These are phyloP conservation scores for Bombus balteatus DNA, from an alignment of 1,140 invertebrate species.

Conservation along the genomic window DNA sequence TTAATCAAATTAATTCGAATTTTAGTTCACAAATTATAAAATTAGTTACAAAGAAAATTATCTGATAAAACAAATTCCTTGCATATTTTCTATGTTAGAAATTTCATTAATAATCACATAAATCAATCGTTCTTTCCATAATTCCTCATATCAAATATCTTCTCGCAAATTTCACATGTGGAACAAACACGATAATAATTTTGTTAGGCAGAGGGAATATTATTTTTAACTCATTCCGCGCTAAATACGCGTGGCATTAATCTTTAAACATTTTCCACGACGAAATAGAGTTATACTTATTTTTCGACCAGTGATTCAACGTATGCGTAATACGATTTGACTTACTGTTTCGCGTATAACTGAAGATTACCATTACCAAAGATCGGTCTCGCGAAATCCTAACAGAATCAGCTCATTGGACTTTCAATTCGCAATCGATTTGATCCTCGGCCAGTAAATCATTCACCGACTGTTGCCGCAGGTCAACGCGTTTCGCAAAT, in stretches of 20 bases:
- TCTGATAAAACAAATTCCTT: background rate
- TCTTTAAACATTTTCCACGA: background rate
- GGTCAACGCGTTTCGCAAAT: conserved; percentile 42
- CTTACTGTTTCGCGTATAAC: background rate
- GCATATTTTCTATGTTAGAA: too few relatives aligned
- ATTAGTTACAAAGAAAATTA: background rate
- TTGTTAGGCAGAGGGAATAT: background rate
- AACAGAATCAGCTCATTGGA: background rate
- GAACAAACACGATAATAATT: background rate
- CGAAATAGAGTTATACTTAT: background rate
- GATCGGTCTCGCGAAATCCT: conserved; percentile 19
- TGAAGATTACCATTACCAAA: background rate
- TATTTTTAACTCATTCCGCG: background rate
- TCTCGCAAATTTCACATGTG: background rate
- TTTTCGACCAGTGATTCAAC: background rate
- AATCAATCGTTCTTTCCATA: background rate
- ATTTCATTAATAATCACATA: background rate
- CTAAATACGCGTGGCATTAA: background rate
- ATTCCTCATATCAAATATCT: background rate
- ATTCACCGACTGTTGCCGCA: background rate
- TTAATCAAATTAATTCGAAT: background rate
- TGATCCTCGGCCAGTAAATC: background rate
- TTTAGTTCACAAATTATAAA: background rate
- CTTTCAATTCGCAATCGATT: conserved; percentile 33
- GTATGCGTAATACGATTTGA: background rate